Conservation (phyloP, 2,113 vertebrate species). For the Pholis gunnellus region DNA sequence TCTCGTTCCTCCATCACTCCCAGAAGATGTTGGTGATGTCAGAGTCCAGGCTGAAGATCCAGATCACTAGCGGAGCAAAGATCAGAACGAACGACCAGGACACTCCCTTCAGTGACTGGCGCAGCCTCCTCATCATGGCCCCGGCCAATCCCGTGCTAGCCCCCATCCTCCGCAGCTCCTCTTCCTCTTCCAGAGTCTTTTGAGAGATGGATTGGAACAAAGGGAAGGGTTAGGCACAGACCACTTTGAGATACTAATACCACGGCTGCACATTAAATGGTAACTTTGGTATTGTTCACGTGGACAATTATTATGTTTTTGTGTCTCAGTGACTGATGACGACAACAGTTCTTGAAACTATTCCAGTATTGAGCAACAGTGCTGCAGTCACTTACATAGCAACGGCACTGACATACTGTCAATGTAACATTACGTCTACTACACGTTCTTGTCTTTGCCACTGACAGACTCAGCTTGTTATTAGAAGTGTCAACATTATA, state of each 20-base stretch:
- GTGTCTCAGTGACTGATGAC: background rate
- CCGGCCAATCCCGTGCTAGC: background rate
- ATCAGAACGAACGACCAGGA: conserved; percentile 85
- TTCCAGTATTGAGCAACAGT: background rate
- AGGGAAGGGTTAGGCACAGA: background rate
- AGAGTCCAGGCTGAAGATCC: conserved; percentile 88
- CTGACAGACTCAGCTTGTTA: too few relatives aligned
- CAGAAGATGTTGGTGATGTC: conserved; percentile 88
- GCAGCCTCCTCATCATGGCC: conserved; percentile 23
- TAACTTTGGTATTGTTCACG: background rate
- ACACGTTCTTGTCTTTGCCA: too few relatives aligned
- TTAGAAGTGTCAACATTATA: background rate
- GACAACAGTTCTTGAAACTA: background rate
- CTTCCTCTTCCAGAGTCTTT: conserved; percentile 77
- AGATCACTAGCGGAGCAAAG: conserved; percentile 78
- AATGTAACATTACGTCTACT: background rate
- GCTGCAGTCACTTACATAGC: background rate
- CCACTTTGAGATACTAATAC: background rate
- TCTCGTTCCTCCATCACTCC: conserved; percentile 66
- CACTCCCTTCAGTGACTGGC: conserved; percentile 72
- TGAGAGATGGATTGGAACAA: background rate
- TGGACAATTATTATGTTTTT: background rate
- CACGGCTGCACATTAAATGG: background rate
- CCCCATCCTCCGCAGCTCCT: conserved; percentile 46
- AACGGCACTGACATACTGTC: background rate